Conservation (phyloP, 30 jellyfish, hydroid and myxozoan species). For the Euphysa ruthae region DNA sequence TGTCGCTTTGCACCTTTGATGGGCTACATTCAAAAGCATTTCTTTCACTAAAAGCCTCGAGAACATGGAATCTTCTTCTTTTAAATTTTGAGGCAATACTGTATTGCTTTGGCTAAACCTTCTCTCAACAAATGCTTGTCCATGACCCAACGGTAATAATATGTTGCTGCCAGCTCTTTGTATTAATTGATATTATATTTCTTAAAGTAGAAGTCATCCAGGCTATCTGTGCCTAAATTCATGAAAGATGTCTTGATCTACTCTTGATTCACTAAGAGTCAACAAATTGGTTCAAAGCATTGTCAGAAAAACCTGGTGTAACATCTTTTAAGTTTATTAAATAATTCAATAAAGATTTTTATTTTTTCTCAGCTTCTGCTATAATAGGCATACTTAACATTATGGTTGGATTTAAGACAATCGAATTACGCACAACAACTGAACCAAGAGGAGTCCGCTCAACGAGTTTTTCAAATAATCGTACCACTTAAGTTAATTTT, state of each 20-base stretch:
- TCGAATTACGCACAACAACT: background rate
- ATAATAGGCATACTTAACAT: background rate
- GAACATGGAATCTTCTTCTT: background rate
- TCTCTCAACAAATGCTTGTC: background rate
- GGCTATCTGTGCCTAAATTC: background rate
- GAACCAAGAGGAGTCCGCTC: background rate
- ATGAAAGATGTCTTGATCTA: background rate
- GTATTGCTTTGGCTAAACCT: background rate
- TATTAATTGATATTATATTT: background rate
- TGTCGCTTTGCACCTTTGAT: too few relatives aligned
- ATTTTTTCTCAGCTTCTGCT: background rate
- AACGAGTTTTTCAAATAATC: background rate
- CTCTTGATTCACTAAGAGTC: background rate
- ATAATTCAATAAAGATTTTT: background rate
- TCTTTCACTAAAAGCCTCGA: too few relatives aligned
- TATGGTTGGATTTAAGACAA: background rate
- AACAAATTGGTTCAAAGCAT: background rate
- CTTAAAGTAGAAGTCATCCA: background rate
- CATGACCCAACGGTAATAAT: background rate
- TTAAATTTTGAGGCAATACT: background rate
- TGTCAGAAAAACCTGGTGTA: constrained; percentile 5
- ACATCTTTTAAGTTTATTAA: background rate
- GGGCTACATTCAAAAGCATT: too few relatives aligned
- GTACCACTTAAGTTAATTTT: too few relatives aligned
- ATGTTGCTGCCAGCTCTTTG: background rate